A percentile compares a stretch with the other conserved stretches of the same genome.
phyloP scores from a whole-genome alignment of 2,113 vertebrate species.

The Macrotus californicus region DNA sequence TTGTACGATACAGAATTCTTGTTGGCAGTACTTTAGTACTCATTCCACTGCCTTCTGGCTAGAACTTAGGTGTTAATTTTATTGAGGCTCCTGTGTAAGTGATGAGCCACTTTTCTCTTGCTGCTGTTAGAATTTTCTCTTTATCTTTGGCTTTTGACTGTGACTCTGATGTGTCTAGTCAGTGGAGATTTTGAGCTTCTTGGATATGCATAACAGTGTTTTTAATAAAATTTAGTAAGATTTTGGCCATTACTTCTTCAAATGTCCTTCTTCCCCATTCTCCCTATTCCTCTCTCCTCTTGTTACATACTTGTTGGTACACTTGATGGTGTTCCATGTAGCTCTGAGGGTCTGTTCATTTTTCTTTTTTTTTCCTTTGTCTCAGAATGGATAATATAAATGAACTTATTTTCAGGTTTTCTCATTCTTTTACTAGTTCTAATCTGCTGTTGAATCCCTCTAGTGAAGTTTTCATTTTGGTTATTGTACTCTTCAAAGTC shows the following conservation, averaged over 20 bases:
- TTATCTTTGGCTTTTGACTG: not conserved
- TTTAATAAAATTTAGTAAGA: not conserved
- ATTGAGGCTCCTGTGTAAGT: not conserved
- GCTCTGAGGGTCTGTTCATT: not conserved
- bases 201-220: not conserved
- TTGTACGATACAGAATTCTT: not conserved
- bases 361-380: not conserved
- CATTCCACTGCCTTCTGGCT: not conserved
- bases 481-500: not conserved
- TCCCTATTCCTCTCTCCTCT: not conserved
- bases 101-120: not conserved
- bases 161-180: not conserved
- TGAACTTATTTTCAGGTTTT: not conserved
- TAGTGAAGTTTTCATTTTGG: not conserved
- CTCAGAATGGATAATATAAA: not conserved
- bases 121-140: not conserved
- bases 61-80: not conserved
- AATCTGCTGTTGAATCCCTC: not conserved
- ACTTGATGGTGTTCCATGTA: not conserved
- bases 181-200: not conserved
- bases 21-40: not conserved
- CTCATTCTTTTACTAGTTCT: not conserved
- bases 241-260: not conserved
- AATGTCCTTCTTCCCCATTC: not conserved
- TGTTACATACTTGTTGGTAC: not conserved